Conservation (phyloP, 2,113 vertebrate genomes). For the Engystomops pustulosus region DNA sequence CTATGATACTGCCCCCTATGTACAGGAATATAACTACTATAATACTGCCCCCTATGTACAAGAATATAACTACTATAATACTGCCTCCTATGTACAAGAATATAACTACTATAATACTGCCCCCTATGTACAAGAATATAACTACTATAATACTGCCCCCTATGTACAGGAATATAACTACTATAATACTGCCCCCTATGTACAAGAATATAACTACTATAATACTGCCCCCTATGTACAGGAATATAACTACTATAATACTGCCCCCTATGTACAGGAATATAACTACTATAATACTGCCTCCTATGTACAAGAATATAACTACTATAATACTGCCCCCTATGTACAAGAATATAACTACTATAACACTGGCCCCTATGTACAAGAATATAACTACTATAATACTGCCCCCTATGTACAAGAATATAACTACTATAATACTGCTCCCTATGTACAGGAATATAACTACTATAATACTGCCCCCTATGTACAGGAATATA, state of each 20-base stretch:
- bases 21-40: too few species aligned
- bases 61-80: constrained; percentile 17
- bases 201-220: constrained; percentile 10
- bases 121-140: background rate
- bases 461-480: constrained; percentile 10
- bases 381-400: constrained; percentile 14
- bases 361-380: too few species aligned
- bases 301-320: background rate
- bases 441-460: background rate
- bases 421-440: constrained; percentile 7
- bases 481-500: constrained; percentile 1
- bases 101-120: constrained; percentile 9
- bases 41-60: background rate
- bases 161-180: constrained; percentile 10
- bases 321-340: too few species aligned
- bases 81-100: background rate
- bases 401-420: background rate
- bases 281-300: background rate
- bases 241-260: constrained; percentile 10
- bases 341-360: too few species aligned
- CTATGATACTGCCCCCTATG: too few species aligned
- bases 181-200: background rate
- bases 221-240: background rate
- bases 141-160: constrained; percentile 1
- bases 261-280: too few species aligned